Base-by-base conservation (phyloP, 37 sponge, comb jelly and placozoan species). In the Agelas oroides region DNA sequence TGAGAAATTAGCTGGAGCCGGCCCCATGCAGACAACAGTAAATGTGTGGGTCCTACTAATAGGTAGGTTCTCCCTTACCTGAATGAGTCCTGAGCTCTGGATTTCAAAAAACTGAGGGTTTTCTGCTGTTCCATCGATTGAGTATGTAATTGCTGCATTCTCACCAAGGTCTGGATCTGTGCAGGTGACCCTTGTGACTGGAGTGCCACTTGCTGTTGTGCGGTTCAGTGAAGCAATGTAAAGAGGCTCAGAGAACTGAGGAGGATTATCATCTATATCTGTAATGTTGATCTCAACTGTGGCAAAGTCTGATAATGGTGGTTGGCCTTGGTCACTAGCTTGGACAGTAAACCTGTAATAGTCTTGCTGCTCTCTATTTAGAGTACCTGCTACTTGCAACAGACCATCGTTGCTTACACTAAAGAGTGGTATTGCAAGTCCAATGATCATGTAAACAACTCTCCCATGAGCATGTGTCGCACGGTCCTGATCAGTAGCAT, bases 401-500 rank as follows among this genome's bases (percentile, higher is more conserved):
- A 40, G 30, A 16, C 78, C 84, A 64, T 27, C 59, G 27, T 16
- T n/a, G 0, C 25, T 56, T 1, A 85, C 33, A 40, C 63, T 76
- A 55, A 85, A 85, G 23, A 27, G 40, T n/a, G 71, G 8, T 16
- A 28, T 19, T 24, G 18, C 36, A 33, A 40, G 27, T 0, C 86
- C 89, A 37, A 57, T 18, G 5, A 69, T 46, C 15, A 82, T 28
- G 34, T 65, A 40, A 27, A 75, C 81, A 19, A 79, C n/a, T 35
- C 84, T 30, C 8, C 58, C 62, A 17, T 39, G 40, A 37, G 54
- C 25, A 30, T 82, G 83, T 19, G 41, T 13, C 6, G 68, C 88
- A 53, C 36, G 39, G 55, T 94, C 95, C 15, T 11, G 15, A 73
- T 94, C 95, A 40, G 80, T 71, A 23, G 89, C 95, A 31, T 46